Evolutionary conservation across 2,797 vertebrate species (phyloP), one percentile per base, ranked within the genome.

Genomic region (Sphenodon punctatus): DNA sequence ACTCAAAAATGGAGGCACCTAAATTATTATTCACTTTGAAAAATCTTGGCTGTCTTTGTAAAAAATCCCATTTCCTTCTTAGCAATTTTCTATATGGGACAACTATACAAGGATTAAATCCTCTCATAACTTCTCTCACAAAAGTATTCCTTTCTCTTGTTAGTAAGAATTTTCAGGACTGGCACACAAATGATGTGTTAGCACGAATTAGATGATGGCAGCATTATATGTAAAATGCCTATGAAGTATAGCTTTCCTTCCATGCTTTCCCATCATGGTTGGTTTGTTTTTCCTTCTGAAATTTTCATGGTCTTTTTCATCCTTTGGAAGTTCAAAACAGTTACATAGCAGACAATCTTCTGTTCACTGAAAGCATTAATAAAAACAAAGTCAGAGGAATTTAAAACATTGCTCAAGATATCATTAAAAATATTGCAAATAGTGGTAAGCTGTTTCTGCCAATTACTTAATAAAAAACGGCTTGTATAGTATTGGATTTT

Each of bases 391-490:
- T 77, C 80, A 45, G 38, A 66, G 56, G 80, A 85, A 89, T 77
- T 53, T 48, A 70, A 86, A 68, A 78, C 59, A 15, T 46, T 74
- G 78, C 81, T 88, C 65, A 67, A 10, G 34, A 76, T 65, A 64
- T 73, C 70, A 69, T 88, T 81, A 92, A 94, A 78, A 7, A 4
- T 48, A 58, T 60, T 70, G 80, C 71, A 88, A 92, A 76, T 7
- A 25, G 36, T 4, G 19, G 78, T 25, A 80, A 90, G 41, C 32
- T 78, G 32, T 55, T 22, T 19, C 68, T 79, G 92, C 89, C 92
- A 93, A 46, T 92, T 87, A 77, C 20, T 70, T 82, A 76, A 59
- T 90, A 91, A 95, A 88, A 89, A 91, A 87, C 22, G 64, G 41
- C 60, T 89, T 77, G 45, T 1, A 1, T n/a, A 75, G 82, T 72